phyloP scores from a whole-genome alignment of 2,113 vertebrate species.

The Melanerpes formicivorus region DNA sequence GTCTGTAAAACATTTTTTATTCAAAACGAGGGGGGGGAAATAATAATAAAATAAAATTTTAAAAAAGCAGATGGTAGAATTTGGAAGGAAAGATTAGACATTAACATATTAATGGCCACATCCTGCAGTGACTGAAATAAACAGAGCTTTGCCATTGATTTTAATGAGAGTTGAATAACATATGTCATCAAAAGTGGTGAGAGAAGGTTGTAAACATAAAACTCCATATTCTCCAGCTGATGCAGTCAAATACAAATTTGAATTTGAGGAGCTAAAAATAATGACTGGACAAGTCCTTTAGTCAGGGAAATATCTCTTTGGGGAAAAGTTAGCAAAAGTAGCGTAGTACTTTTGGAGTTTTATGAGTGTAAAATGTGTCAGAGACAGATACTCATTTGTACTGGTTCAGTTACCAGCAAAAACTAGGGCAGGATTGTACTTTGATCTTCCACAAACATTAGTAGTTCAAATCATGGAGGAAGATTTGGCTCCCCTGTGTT shows the following conservation, averaged over 20 bases:
- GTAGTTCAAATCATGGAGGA: background rate
- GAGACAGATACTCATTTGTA: background rate
- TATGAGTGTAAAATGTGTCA: background rate
- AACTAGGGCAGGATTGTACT: background rate
- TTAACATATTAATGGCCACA: conserved; percentile 43
- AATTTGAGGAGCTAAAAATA: background rate
- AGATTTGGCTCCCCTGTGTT: background rate
- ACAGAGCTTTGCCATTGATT: background rate
- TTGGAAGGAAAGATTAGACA: conserved; percentile 31
- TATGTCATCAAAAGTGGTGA: background rate
- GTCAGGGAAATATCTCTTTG: background rate
- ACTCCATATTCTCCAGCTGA: background rate
- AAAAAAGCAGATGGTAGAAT: conserved; percentile 10
- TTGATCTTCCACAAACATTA: background rate
- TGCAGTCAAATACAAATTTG: background rate
- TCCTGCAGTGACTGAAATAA: conserved; percentile 17
- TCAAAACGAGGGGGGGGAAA: background rate
- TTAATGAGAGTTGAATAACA: conserved; percentile 10
- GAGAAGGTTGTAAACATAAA: background rate
- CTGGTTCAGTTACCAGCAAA: background rate
- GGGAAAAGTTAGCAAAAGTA: background rate
- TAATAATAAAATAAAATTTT: background rate
- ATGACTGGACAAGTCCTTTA: background rate
- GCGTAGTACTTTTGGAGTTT: background rate
- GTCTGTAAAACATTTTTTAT: conserved; percentile 14